These are phyloP conservation scores for Meiosimyza platycephala DNA, from an alignment of 2,888 invertebrate species.

Conservation along the genomic window DNA sequence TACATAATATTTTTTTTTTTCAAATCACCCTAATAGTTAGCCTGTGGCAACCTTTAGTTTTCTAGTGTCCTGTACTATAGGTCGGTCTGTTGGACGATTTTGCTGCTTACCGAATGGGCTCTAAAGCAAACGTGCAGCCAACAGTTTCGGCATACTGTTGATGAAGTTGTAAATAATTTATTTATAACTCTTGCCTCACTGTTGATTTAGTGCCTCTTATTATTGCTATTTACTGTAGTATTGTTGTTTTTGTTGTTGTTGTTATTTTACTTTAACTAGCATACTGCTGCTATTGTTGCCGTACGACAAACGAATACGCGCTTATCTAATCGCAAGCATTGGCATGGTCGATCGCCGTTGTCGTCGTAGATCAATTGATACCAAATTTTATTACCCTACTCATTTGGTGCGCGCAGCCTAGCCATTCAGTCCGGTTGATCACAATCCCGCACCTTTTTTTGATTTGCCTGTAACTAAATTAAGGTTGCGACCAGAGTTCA, in stretches of 20 bases:
- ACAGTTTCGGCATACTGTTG: constrained; percentile 3
- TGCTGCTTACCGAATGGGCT: background rate
- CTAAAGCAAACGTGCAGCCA: constrained; percentile 8
- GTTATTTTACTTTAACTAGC: background rate
- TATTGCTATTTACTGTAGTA: constrained; percentile 43
- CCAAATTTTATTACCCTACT: constrained; percentile 21
- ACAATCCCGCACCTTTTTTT: constrained; percentile 22
- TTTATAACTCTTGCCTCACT: constrained; percentile 58
- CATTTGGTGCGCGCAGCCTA: background rate
- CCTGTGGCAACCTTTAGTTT: background rate
- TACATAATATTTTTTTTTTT: too few relatives aligned
- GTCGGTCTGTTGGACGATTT: background rate
- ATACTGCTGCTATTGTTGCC: constrained; percentile 1
- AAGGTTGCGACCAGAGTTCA: too few relatives aligned
- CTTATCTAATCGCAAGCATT: constrained; percentile 45
- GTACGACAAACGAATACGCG: constrained; percentile 13
- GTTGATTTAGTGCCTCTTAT: constrained; percentile 61
- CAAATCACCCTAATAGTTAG: too few relatives aligned
- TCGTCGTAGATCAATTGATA: constrained; percentile 13
- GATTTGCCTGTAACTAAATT: background rate
- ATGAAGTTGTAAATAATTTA: constrained; percentile 58
- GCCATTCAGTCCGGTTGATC: background rate
- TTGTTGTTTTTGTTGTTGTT: constrained; percentile 48
- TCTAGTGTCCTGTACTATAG: background rate
- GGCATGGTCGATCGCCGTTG: constrained; percentile 1